A percentile compares a stretch with the other conserved stretches of the same genome.
phyloP scores from a whole-genome alignment of 2,797 vertebrate genomes.

The Notoglanidium macrostoma region DNA sequence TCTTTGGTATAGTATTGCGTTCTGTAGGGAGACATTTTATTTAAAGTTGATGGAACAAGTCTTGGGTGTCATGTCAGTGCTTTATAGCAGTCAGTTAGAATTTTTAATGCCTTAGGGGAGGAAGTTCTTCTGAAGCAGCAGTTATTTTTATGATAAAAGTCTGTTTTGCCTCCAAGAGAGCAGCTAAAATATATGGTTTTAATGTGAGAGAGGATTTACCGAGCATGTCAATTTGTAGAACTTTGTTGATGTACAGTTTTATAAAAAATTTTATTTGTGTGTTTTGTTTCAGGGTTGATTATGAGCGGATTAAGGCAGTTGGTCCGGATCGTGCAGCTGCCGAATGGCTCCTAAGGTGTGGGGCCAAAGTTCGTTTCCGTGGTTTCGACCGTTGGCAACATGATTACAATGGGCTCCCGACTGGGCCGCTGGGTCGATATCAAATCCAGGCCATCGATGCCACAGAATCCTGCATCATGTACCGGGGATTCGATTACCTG shows the following conservation, averaged over 20 bases:
- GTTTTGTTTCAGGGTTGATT: conserved; percentile 81
- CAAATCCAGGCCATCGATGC: conserved; percentile 92
- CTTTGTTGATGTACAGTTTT: neutral
- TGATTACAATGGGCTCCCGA: conserved; percentile 91
- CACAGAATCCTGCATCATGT: conserved; percentile 95
- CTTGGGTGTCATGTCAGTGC: too few species aligned
- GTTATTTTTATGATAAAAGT: neutral
- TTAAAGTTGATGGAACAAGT: neutral
- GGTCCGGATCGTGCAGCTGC: conserved; percentile 91
- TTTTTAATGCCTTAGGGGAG: neutral
- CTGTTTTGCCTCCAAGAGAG: neutral
- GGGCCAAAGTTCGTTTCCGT: conserved; percentile 84
- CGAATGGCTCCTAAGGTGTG: conserved; percentile 94
- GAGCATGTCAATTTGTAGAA: neutral
- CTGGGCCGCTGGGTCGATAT: conserved; percentile 82
- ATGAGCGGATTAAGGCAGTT: conserved; percentile 84
- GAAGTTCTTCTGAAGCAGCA: neutral
- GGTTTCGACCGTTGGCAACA: conserved; percentile 89
- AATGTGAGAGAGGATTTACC: neutral
- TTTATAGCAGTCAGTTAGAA: neutral
- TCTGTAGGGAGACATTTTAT: neutral
- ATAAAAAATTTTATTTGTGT: neutral
- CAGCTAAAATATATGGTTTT: neutral
- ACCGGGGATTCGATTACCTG: conserved; percentile 88
- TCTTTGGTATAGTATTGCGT: neutral